These are phyloP conservation scores for Altica lythri DNA, from an alignment of 2,888 invertebrate species.

Conservation along the genomic window DNA sequence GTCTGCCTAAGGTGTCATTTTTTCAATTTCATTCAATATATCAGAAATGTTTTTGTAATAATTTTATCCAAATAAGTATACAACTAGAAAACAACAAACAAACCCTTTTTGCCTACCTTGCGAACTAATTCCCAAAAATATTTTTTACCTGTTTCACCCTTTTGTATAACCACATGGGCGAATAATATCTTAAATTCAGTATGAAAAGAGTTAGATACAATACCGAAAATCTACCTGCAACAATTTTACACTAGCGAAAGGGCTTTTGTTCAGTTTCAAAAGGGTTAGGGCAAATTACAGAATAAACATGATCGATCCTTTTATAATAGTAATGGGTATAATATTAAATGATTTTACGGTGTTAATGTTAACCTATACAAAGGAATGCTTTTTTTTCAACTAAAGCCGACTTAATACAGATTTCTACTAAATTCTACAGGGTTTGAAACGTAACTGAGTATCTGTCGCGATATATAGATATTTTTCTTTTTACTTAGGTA, in stretches of 20 bases:
- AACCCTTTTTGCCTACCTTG: constrained; percentile 5
- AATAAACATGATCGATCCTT: constrained; percentile 48
- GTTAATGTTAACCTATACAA: constrained; percentile 32
- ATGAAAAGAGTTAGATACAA: constrained; percentile 37
- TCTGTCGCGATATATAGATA: too few relatives aligned
- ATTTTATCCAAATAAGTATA: too few relatives aligned
- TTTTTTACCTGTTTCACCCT: constrained; percentile 29
- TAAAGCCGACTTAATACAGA: too few relatives aligned
- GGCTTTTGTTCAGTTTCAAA: constrained; percentile 43
- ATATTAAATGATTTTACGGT: constrained; percentile 41
- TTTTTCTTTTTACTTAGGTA: too few relatives aligned
- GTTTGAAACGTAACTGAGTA: too few relatives aligned
- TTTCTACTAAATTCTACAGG: too few relatives aligned
- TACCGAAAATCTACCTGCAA: constrained; percentile 30
- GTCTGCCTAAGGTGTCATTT: too few relatives aligned
- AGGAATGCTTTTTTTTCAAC: too few relatives aligned
- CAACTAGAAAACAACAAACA: background rate
- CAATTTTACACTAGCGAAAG: constrained; percentile 37
- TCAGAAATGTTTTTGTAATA: too few relatives aligned
- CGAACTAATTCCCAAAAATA: constrained; percentile 23
- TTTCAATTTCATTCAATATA: too few relatives aligned
- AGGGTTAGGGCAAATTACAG: constrained; percentile 46
- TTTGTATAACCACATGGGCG: constrained; percentile 18
- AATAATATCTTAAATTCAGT: constrained; percentile 33
- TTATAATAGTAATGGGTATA: constrained; percentile 40